Base-by-base conservation (phyloP, 2,888 invertebrate species). In the Anthophora plumipes region DNA sequence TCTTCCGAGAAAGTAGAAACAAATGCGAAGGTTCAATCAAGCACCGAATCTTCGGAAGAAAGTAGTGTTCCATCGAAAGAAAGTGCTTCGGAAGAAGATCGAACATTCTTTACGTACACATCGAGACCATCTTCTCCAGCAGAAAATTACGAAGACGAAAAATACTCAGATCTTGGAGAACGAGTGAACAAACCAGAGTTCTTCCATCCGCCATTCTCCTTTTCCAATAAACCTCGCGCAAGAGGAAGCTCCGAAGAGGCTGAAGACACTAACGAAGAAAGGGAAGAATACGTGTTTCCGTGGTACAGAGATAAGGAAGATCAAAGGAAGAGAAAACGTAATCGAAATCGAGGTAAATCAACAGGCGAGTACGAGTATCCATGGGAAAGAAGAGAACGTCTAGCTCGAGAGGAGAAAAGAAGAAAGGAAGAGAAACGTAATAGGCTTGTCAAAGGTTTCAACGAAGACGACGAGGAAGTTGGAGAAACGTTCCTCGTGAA, bases 381-480 rank as follows among this genome's bases (percentile, higher is more conserved):
- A 1, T 93, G 93, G 93, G 93, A 93, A 25, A 92, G 77, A 41
- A 87, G 92, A 72, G 91, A 90, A 43, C 89, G 91, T 69, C 74
- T 91, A 59, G 87, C 85, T 0, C 83, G 66, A n/a, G 88, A 90
- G 31, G 68, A 77, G 25, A 81, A 41, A 39, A 78, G 60, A 11
- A 80, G 46, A 25, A 72, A 73, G 59, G 74, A 81, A 14, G 64
- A 61, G 31, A 67, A 71, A 17, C 68, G 80, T 25, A 83, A 66
- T 52, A 78, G 71, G 48, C 79, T 77, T 6, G 77, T 68, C 25
- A 76, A 37, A 67, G 82, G 22, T 48, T 85, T 52, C 60, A 66
- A 80, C 6, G 85, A 89, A 17, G 64, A 69, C 5, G 85, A 85
- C 0, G 82, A 88, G 2, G 83, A 85, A 1, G 81, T 84, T 2